Conservation (phyloP, 2,888 invertebrate genomes). For the Hydropsyche betteni region DNA sequence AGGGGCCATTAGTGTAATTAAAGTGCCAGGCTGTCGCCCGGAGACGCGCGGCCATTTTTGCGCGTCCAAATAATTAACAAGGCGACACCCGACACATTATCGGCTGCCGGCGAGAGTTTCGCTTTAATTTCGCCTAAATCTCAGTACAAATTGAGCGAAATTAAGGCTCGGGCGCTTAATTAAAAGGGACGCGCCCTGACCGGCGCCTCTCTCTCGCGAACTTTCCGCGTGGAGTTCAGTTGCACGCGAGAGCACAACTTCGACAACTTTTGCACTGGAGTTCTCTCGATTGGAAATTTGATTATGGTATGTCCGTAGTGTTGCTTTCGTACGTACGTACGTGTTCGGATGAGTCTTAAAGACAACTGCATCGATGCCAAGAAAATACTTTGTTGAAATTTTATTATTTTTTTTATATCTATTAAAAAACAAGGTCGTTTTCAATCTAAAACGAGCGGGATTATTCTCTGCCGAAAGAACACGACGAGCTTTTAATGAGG, state of each 20-base stretch:
- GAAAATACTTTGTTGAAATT: no score
- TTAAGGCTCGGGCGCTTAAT: constrained; percentile 53
- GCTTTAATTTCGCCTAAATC: constrained; percentile 52
- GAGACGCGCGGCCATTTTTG: constrained; percentile 52
- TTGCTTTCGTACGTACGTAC: no score
- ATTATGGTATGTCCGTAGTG: neutral
- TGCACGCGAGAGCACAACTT: neutral
- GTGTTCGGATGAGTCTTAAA: no score
- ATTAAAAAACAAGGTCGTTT: no score
- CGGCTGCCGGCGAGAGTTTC: constrained; percentile 48
- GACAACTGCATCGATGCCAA: no score
- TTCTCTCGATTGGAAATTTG: constrained; percentile 21
- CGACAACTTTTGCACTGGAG: constrained; percentile 14
- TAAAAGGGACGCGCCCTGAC: constrained; percentile 44
- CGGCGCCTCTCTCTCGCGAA: constrained; percentile 7
- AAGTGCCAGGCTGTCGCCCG: constrained; percentile 74
- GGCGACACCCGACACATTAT: constrained; percentile 51
- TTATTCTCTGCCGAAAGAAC: constrained; percentile 42
- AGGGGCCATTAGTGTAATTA: constrained; percentile 80
- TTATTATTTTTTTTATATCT: no score
- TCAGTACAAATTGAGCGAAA: constrained; percentile 55
- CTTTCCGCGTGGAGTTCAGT: constrained; percentile 1
- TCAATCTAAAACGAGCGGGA: neutral
- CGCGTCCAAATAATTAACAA: constrained; percentile 43
- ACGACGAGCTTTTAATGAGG: constrained; percentile 52